Base-by-base conservation (phyloP, 1,140 invertebrate species). In the Zaprionus capensis region DNA sequence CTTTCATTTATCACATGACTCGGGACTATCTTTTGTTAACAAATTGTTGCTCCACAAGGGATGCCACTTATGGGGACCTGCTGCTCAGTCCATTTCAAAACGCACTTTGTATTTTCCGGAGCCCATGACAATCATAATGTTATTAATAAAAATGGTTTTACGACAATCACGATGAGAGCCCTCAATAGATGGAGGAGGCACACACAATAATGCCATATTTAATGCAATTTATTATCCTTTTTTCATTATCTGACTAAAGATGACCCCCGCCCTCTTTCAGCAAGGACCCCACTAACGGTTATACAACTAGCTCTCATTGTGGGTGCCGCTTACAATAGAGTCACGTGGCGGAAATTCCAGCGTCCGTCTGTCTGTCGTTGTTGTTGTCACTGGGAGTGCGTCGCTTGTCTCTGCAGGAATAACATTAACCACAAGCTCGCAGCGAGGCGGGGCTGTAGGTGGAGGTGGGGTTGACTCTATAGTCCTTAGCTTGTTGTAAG, bases 141-240 rank as follows among this genome's bases (percentile, higher is more conserved):
- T 85, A 90, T 90, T 90, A 90, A 90, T 90, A 90, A 82, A 85
- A 85, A 72, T 85, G 77, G 72, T 85, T 78, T 76, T 80, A 76
- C 63, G 82, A 72, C 86, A 90, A 91, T 86, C 80, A 76, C 67
- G 80, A 82, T 91, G 56, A 80, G 91, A 80, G 86, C 64, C 78
- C 34, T 28, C 12, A 38, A 68, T 38, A 51, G 46, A 20, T 46
- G 41, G 14, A 9, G n/a, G n/a, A n/a, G 28, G 20, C 74, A 44
- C 80, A 83, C 84, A 78, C 84, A 78, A 90, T 77, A 63, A 86
- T 82, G 87, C 77, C 88, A 81, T 82, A 87, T 91, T 85, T 92
- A 91, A 92, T 92, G 80, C 83, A 92, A 92, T 92, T 92, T 92
- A 92, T 91, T 92, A 92, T 91, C 76, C 91, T 91, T 92, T 92